Evolutionary conservation across 2,113 vertebrate genomes (phyloP).

Genomic region (Procavia capensis): DNA sequence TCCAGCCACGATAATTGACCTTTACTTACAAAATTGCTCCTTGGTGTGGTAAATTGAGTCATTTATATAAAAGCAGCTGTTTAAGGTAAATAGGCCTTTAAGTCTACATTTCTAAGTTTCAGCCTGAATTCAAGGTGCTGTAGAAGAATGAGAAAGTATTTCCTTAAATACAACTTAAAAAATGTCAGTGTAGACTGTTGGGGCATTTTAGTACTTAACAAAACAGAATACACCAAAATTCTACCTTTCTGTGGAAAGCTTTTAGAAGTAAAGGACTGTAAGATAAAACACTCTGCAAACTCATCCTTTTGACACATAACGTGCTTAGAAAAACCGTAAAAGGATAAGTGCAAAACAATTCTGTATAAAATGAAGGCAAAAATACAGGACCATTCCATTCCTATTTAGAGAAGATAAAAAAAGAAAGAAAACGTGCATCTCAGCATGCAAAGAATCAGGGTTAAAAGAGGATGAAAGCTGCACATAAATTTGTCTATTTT

Average conservation of each 20-base stretch:
- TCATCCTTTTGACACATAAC: not conserved
- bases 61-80: not conserved
- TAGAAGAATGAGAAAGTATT: not conserved
- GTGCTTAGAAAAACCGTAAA: not conserved
- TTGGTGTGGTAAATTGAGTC: not conserved
- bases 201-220: not conserved
- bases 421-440: not conserved
- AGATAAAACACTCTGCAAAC: not conserved
- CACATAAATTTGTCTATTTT: not conserved
- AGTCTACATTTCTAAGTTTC: not conserved
- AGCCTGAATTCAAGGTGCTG: not conserved
- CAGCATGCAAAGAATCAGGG: not conserved
- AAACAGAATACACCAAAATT: not conserved
- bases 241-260: not conserved
- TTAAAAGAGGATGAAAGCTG: not conserved
- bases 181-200: not conserved
- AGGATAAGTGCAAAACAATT: not conserved
- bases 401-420: not conserved
- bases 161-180: not conserved
- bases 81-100: conserved; percentile 47
- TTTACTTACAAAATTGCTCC: conserved; percentile 27
- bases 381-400: not conserved
- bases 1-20: conserved; percentile 42
- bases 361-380: not conserved
- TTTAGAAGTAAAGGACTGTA: not conserved